Conservation (phyloP, 2,888 invertebrate species). For the Lithophane leautieri region DNA sequence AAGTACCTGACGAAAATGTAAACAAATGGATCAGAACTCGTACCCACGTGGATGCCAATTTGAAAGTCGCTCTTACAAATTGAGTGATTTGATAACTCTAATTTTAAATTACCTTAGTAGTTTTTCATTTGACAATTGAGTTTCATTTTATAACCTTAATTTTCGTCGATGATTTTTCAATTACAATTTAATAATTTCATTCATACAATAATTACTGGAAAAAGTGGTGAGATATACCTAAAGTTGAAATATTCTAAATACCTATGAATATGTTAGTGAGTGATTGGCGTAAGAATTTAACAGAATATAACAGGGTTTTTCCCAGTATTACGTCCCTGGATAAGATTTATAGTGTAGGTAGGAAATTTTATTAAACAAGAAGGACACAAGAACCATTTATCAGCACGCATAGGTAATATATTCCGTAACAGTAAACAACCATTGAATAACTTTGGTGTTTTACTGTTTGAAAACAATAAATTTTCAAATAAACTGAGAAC, state of each 20-base stretch:
- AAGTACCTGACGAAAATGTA: not conserved
- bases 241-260: not conserved
- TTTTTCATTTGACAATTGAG: too few relatives aligned
- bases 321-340: constrained; percentile 12
- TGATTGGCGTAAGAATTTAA: not conserved
- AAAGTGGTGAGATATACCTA: not conserved
- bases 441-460: not conserved
- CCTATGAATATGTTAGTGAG: not conserved
- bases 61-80: too few relatives aligned
- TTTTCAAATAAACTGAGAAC: not conserved
- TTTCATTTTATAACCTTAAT: not conserved
- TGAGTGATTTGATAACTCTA: not conserved
- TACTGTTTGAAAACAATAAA: not conserved
- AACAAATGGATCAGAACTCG: not conserved
- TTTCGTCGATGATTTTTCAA: not conserved
- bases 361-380: constrained; percentile 30
- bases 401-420: constrained; percentile 1
- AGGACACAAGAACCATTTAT: constrained; percentile 30
- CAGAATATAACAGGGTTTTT: not conserved
- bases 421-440: not conserved
- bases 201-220: not conserved
- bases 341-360: constrained; percentile 32
- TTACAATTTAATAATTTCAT: too few relatives aligned
- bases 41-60: too few relatives aligned
- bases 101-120: not conserved